Percentiles rank a stretch among this genome's conserved stretches.
Conservation (phyloP, 2,888 invertebrate genomes). For the Drosophila paramelanica region DNA sequence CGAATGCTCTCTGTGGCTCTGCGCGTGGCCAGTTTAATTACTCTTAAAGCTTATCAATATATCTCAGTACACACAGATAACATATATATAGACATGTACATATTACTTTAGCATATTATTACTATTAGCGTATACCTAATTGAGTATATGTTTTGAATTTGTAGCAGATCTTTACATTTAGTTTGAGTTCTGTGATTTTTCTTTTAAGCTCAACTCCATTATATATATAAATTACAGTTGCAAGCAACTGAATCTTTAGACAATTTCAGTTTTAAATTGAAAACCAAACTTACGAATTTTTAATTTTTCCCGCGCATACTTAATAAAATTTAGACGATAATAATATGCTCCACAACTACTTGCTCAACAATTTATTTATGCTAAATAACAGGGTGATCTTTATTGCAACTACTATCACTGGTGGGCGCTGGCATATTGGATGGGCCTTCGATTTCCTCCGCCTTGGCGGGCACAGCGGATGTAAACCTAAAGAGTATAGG, state of each 20-base stretch:
- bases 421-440: conserved; percentile 51
- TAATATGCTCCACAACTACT: conserved; percentile 14
- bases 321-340: conserved; percentile 48
- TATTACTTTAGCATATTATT: conserved; percentile 38
- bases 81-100: conserved; percentile 57
- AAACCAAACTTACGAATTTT: conserved; percentile 38
- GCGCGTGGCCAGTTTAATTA: conserved; percentile 19
- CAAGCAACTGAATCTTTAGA: conserved; percentile 15
- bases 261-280: conserved; percentile 47
- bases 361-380: conserved; percentile 54
- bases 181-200: conserved; percentile 78
- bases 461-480: conserved; percentile 85
- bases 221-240: conserved; percentile 25
- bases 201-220: conserved; percentile 71
- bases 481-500: conserved; percentile 94
- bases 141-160: conserved; percentile 35
- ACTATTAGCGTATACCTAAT: conserved; percentile 19
- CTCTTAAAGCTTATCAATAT: conserved; percentile 42
- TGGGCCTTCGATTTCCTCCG: conserved; percentile 70
- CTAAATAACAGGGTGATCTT: conserved; percentile 26
- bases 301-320: conserved; percentile 34
- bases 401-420: conserved; percentile 47
- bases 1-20: conserved; percentile 1
- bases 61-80: conserved; percentile 53
- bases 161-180: conserved; percentile 68